Evolutionary conservation across 2,888 invertebrate genomes (phyloP).

Genomic region (Volucella inflata): DNA sequence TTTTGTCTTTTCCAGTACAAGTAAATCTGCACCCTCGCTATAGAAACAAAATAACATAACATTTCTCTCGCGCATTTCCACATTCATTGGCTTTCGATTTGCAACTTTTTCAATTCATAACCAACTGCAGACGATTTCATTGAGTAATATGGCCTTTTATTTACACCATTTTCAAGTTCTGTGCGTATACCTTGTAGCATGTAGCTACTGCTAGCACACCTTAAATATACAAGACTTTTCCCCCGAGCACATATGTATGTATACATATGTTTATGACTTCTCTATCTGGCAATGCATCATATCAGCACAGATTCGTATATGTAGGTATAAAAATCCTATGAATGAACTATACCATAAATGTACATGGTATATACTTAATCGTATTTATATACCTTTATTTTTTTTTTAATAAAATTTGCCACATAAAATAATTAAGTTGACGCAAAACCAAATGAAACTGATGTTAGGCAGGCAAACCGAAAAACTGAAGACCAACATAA

Average conservation of each 20-base stretch:
- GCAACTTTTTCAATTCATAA: constrained; percentile 50
- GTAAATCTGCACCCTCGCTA: no score
- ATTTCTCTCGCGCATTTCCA: not conserved
- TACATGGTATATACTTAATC: not conserved
- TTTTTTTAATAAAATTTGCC: constrained; percentile 27
- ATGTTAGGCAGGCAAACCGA: constrained; percentile 8
- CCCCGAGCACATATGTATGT: not conserved
- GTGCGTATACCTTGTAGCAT: not conserved
- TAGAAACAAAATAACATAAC: not conserved
- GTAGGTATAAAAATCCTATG: constrained; percentile 5
- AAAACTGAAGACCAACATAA: constrained; percentile 9
- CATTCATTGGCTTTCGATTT: constrained; percentile 40
- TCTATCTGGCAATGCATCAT: constrained; percentile 17
- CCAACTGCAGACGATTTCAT: constrained; percentile 55
- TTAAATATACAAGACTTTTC: constrained; percentile 38
- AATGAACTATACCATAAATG: constrained; percentile 24
- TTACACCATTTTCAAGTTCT: constrained; percentile 2
- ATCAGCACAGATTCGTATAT: not conserved
- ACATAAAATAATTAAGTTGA: constrained; percentile 50
- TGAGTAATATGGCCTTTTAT: constrained; percentile 42
- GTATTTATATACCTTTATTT: constrained; percentile 6
- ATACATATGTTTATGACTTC: constrained; percentile 1
- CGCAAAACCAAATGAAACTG: constrained; percentile 30
- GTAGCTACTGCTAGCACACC: constrained; percentile 22
- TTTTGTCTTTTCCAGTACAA: no score